A percentile compares a stretch with the other conserved stretches of the same genome.
Evolutionary conservation across 2,797 vertebrate species (phyloP).

Genomic region (Platyrinchus mystaceus): DNA sequence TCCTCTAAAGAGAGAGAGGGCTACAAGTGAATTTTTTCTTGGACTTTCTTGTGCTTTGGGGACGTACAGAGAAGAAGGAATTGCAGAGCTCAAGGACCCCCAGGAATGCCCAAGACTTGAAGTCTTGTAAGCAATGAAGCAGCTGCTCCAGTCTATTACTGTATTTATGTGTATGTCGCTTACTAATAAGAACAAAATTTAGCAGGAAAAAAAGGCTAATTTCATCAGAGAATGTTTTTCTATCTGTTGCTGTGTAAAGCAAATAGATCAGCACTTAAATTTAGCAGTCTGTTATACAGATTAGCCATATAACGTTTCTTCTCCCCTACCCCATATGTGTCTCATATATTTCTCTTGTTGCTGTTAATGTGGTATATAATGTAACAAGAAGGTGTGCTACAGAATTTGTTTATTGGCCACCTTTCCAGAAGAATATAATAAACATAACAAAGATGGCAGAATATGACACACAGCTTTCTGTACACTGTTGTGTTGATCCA

Average conservation of each 20-base stretch:
- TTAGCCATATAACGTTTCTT: conserved; percentile 15
- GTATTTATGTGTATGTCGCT: background rate
- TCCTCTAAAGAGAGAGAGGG: background rate
- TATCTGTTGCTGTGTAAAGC: background rate
- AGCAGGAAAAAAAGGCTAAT: background rate
- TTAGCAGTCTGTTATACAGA: background rate
- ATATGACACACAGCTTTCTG: background rate
- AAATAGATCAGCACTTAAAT: background rate
- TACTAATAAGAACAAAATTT: background rate
- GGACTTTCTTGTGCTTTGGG: background rate
- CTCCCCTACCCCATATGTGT: background rate
- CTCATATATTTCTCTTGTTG: background rate
- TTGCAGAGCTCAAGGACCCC: background rate
- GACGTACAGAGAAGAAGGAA: background rate
- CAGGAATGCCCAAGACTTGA: background rate
- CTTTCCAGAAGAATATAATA: conserved; percentile 21
- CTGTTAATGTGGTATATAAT: conserved; percentile 12
- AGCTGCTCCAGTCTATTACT: background rate
- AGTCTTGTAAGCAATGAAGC: background rate
- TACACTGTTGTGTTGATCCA: background rate
- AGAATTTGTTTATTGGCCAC: conserved; percentile 16
- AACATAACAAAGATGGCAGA: conserved; percentile 18
- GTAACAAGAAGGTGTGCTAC: conserved; percentile 36
- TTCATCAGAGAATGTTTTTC: background rate
- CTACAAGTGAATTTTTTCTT: background rate